phyloP scores from a whole-genome alignment of 2,888 invertebrate genomes.

The Mimachlamys varia region DNA sequence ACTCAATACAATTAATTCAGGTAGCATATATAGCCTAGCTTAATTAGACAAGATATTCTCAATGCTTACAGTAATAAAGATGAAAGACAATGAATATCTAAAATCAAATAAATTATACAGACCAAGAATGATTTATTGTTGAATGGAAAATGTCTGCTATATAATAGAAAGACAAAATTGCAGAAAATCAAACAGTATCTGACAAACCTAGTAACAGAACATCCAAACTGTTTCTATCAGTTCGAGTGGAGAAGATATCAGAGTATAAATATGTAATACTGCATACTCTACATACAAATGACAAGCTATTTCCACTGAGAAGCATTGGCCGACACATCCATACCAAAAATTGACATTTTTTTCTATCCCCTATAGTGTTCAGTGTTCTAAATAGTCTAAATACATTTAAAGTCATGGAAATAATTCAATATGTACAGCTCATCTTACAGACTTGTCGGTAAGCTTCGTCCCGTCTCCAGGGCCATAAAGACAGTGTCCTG shows the following conservation, averaged over 20 bases:
- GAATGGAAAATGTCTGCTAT: too few species aligned
- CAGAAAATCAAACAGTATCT: too few species aligned
- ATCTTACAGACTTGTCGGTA: neutral
- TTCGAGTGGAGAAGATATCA: neutral
- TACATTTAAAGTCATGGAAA: neutral
- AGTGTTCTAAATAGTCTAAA: neutral
- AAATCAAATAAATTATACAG: too few species aligned
- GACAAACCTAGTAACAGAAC: too few species aligned
- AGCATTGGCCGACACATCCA: neutral
- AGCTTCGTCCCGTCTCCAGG: neutral
- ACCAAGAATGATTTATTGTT: too few species aligned
- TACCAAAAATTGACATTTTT: neutral
- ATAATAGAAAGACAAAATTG: too few species aligned
- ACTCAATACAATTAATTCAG: too few species aligned
- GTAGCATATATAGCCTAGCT: too few species aligned
- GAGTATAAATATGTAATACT: neutral
- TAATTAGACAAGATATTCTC: too few species aligned
- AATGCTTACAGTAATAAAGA: too few species aligned
- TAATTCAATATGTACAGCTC: constrained; percentile 28
- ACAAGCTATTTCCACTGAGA: neutral
- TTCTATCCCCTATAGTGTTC: neutral
- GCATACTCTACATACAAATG: neutral
- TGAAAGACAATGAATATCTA: too few species aligned
- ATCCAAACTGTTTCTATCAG: too few species aligned
- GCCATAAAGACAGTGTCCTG: neutral